phyloP scores from a whole-genome alignment of 2,797 vertebrate species.

The Lacerta bilineata region DNA sequence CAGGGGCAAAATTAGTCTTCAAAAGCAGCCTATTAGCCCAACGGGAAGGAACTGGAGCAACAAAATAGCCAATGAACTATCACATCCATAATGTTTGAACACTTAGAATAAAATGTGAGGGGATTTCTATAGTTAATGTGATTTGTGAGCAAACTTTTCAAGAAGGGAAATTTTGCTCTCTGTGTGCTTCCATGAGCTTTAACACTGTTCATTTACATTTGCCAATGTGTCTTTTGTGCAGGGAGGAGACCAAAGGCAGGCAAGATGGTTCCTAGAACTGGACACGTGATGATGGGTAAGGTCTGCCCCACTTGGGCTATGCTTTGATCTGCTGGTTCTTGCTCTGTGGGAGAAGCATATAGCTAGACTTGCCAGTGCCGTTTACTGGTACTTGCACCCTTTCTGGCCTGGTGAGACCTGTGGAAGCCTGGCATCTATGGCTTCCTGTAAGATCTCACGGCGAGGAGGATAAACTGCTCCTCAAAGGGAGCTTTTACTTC shows the following conservation, averaged over 20 bases:
- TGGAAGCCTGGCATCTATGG: not conserved
- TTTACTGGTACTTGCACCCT: not conserved
- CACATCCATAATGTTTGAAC: not conserved
- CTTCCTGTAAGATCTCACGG: not conserved
- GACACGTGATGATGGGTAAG: conserved; percentile 68
- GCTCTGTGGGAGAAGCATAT: not conserved
- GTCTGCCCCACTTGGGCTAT: not conserved
- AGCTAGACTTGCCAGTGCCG: not conserved
- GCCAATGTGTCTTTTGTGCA: conserved; percentile 56
- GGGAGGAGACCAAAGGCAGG: conserved; percentile 65
- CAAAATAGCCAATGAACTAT: not conserved
- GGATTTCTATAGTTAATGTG: not conserved
- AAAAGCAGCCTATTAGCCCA: too few relatives aligned
- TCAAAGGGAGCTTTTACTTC: not conserved
- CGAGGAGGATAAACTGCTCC: not conserved
- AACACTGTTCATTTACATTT: not conserved
- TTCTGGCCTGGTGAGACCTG: not conserved
- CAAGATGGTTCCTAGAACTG: conserved; percentile 56
- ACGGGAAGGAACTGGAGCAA: not conserved
- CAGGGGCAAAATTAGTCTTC: not conserved
- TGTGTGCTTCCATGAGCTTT: not conserved
- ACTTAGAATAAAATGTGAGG: not conserved
- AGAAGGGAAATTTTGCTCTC: not conserved
- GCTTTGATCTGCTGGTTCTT: not conserved
- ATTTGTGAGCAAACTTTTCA: not conserved